Evolutionary conservation across 2,888 invertebrate genomes (phyloP).

Genomic region (Temnothorax unifasciatus): DNA sequence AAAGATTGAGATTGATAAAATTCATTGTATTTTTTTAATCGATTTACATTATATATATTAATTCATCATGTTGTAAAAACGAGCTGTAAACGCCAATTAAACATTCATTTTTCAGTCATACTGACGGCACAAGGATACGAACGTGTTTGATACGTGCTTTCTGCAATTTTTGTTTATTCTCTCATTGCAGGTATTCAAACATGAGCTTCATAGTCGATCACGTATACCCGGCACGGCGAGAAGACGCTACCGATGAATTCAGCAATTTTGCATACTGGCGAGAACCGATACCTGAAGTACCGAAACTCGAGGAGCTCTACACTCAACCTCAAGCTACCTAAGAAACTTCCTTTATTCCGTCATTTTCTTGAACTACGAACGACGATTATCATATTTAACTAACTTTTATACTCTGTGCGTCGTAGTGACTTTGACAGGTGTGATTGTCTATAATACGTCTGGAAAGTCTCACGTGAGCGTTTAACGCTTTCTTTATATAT

Average conservation of each 20-base stretch:
- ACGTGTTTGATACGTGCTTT: background rate
- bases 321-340: constrained; percentile 73
- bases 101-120: constrained; percentile 41
- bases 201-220: constrained; percentile 98
- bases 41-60: background rate
- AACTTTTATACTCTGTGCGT: constrained; percentile 77
- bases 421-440: constrained; percentile 68
- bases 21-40: background rate
- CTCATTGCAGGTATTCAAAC: constrained; percentile 94
- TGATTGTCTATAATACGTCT: constrained; percentile 47
- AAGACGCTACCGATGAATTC: constrained; percentile 90
- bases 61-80: constrained; percentile 22
- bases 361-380: constrained; percentile 41
- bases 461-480: background rate
- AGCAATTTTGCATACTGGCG: constrained; percentile 98
- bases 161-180: constrained; percentile 33
- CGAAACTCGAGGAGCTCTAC: constrained; percentile 76
- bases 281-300: constrained; percentile 91
- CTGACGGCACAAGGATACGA: background rate
- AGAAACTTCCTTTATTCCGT: constrained; percentile 39
- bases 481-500: background rate
- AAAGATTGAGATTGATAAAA: background rate
- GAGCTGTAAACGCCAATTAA: background rate
- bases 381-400: constrained; percentile 72
- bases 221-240: constrained; percentile 94